phyloP scores from a whole-genome alignment of 2,113 vertebrate genomes.

The Artemisiospiza belli region DNA sequence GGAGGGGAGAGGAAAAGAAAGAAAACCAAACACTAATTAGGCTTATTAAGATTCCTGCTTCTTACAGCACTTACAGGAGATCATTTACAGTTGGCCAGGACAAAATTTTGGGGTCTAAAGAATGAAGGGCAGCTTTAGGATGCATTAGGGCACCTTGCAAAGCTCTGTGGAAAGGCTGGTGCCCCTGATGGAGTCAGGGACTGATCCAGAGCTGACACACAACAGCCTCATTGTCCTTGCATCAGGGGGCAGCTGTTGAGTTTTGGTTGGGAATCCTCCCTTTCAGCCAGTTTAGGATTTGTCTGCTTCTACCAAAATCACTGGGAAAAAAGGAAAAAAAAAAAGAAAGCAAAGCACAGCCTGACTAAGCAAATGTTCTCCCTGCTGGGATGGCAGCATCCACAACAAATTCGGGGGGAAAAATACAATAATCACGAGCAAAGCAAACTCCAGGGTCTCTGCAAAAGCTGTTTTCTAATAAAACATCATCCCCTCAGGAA shows the following conservation, averaged over 20 bases:
- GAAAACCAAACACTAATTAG: not conserved
- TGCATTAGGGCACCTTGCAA: not conserved
- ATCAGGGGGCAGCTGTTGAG: not conserved
- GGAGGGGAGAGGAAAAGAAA: not conserved
- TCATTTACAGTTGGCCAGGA: not conserved
- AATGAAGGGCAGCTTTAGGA: not conserved
- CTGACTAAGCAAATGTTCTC: not conserved
- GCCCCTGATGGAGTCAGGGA: not conserved
- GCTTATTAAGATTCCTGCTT: not conserved
- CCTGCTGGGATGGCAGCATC: not conserved
- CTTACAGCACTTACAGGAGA: not conserved
- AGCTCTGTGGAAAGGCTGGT: not conserved
- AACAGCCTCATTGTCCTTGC: not conserved
- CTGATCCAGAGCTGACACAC: not conserved
- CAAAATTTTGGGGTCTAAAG: not conserved
- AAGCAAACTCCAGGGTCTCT: not conserved
- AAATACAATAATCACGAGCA: not conserved
- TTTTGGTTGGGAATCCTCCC: not conserved
- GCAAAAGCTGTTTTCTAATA: conserved; percentile 24
- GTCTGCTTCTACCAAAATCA: not conserved
- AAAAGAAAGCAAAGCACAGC: not conserved
- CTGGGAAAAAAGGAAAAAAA: not conserved
- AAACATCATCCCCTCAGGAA: conserved; percentile 13
- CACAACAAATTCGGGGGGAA: not conserved
- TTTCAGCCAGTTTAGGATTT: not conserved